Conservation (phyloP, 2,797 vertebrate genomes). For the Telmatherina bonti region DNA sequence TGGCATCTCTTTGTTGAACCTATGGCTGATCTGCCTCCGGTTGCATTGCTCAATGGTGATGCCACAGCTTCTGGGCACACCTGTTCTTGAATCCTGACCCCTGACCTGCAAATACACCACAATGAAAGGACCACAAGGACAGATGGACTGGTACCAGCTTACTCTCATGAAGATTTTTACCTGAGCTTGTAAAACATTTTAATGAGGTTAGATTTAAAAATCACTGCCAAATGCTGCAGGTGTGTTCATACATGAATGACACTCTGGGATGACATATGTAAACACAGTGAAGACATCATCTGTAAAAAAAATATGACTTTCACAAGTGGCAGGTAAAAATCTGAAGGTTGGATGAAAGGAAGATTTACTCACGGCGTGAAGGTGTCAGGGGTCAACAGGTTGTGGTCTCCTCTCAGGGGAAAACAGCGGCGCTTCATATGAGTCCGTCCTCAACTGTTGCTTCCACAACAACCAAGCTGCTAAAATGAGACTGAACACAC, state of each 20-base stretch:
- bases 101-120: conserved; percentile 44
- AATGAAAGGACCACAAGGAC: no score
- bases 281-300: no score
- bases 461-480: conserved; percentile 54
- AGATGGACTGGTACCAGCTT: not conserved
- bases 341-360: no score
- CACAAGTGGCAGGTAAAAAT: no score
- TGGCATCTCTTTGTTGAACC: conserved; percentile 53
- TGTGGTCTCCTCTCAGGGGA: conserved; percentile 91
- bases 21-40: conserved; percentile 76
- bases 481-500: conserved; percentile 76
- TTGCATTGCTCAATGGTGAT: conserved; percentile 77
- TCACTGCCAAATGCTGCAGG: no score
- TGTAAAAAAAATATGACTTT: no score
- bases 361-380: conserved; percentile 75
- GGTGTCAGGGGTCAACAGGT: conserved; percentile 83
- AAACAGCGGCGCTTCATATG: conserved; percentile 91
- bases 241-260: no score
- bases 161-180: not conserved
- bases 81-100: conserved; percentile 59
- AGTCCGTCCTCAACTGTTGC: conserved; percentile 76
- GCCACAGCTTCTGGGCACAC: conserved; percentile 57
- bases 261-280: no score
- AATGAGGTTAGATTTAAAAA: no score
- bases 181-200: not conserved